A percentile compares a stretch with the other conserved stretches of the same genome.
Evolutionary conservation across 2,888 invertebrate genomes (phyloP).

Genomic region (Acrocyrtus sp.): DNA sequence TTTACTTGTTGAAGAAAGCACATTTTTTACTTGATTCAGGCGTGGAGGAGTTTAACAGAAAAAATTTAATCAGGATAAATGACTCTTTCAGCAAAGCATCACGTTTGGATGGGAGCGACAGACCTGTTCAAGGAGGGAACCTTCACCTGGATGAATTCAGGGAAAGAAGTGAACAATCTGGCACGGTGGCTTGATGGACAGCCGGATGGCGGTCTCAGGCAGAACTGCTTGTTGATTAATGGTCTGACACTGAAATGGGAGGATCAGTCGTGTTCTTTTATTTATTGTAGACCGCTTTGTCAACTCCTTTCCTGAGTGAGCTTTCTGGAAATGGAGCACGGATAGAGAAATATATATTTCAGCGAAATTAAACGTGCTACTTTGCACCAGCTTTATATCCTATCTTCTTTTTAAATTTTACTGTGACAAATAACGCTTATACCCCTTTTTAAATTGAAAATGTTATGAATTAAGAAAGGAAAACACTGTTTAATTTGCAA

Average conservation of each 20-base stretch:
- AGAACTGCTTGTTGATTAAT: slow-evolving; percentile 53
- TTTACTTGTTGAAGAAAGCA: background rate
- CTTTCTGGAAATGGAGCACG: no score
- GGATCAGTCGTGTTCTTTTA: slow-evolving; percentile 53
- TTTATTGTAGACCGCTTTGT: slow-evolving; percentile 52
- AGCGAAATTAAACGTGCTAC: background rate
- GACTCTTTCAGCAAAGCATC: slow-evolving; percentile 41
- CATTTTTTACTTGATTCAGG: background rate
- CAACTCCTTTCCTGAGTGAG: slow-evolving; percentile 47
- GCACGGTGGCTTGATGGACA: slow-evolving; percentile 49
- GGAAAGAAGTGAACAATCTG: slow-evolving; percentile 7
- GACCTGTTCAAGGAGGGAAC: slow-evolving; percentile 51
- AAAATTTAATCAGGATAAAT: background rate
- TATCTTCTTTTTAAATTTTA: background rate
- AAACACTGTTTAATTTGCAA: no score
- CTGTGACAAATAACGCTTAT: background rate
- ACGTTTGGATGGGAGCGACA: slow-evolving; percentile 52
- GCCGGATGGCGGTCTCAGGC: slow-evolving; percentile 49
- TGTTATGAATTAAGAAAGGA: no score
- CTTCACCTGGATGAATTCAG: slow-evolving; percentile 47
- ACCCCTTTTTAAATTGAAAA: no score
- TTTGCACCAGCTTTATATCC: background rate
- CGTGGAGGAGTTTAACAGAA: no score
- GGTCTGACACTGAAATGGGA: slow-evolving; percentile 52
- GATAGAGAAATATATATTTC: background rate